phyloP scores from a whole-genome alignment of 37 sponge, comb jelly and placozoan genomes.

The Beroe ovata region DNA sequence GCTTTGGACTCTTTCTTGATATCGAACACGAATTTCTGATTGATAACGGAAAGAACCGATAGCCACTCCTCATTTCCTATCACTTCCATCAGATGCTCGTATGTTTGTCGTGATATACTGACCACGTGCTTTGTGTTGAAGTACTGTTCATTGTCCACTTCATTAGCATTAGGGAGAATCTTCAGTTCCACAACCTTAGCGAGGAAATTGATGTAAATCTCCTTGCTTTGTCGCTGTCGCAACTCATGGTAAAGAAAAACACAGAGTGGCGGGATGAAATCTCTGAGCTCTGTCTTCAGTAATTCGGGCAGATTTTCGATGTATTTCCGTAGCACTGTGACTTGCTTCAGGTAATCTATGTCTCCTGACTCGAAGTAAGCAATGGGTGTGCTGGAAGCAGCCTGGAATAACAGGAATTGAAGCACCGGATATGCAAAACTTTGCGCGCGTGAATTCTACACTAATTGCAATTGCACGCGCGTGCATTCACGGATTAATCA shows the following conservation, averaged over 20 bases:
- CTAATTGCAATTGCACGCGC: background rate
- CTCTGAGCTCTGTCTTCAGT: background rate
- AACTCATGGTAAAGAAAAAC: slow-evolving; percentile 46
- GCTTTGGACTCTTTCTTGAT: slow-evolving; percentile 28
- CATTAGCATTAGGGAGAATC: slow-evolving; percentile 37
- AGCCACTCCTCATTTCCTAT: slow-evolving; percentile 56
- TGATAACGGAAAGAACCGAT: slow-evolving; percentile 37
- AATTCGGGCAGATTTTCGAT: slow-evolving; percentile 35
- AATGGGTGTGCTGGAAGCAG: slow-evolving; percentile 14
- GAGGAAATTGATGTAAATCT: slow-evolving; percentile 43
- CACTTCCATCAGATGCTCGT: slow-evolving; percentile 12
- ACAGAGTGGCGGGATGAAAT: slow-evolving; percentile 27
- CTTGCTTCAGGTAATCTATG: slow-evolving; percentile 40
- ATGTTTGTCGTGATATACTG: background rate
- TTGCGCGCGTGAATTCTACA: no score
- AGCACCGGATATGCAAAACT: no score
- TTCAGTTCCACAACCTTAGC: slow-evolving; percentile 43
- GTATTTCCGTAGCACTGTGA: background rate
- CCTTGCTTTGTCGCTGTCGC: slow-evolving; percentile 54
- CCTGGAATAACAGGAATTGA: slow-evolving; percentile 27
- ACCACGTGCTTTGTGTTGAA: slow-evolving; percentile 61
- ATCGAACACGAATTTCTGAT: slow-evolving; percentile 65
- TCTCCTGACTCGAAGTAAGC: slow-evolving; percentile 59
- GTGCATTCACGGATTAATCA: slow-evolving; percentile 32
- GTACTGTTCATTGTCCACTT: slow-evolving; percentile 37